Percentiles rank a stretch among this genome's conserved stretches.
Conservation (phyloP, 2,888 invertebrate species). For the Fragum whitleyi region DNA sequence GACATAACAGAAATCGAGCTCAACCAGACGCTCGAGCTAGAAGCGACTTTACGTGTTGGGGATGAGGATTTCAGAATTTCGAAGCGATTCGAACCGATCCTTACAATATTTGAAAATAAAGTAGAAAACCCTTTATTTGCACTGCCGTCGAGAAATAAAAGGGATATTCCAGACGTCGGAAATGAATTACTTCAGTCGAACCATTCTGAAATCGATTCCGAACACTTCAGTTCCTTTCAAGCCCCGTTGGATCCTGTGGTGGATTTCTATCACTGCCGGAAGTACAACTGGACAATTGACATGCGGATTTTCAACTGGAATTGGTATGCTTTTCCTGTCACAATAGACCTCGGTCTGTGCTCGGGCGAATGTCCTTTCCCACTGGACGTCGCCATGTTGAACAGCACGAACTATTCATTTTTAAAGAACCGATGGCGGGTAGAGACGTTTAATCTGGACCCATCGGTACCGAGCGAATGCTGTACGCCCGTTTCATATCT, state of each 20-base stretch:
- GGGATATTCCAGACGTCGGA: background rate
- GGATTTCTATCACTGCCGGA: conserved; percentile 32
- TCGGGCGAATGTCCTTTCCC: conserved; percentile 37
- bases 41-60: background rate
- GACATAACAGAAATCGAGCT: conserved; percentile 37
- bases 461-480: conserved; percentile 36
- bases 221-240: conserved; percentile 8
- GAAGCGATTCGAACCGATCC: conserved; percentile 25
- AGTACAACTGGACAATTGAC: conserved; percentile 43
- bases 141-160: background rate
- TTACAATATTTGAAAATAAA: conserved; percentile 35
- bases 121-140: conserved; percentile 29
- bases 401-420: conserved; percentile 52
- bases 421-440: conserved; percentile 46
- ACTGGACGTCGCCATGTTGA: conserved; percentile 19
- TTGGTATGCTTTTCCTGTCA: conserved; percentile 38
- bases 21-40: background rate
- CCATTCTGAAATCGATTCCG: background rate
- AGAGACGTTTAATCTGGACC: conserved; percentile 5
- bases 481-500: conserved; percentile 47
- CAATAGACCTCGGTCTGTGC: conserved; percentile 42
- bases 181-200: background rate
- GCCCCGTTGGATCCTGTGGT: background rate
- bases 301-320: conserved; percentile 33
- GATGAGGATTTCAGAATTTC: conserved; percentile 21